Evolutionary conservation across 1,140 invertebrate genomes (phyloP).

Genomic region (Pentalonia nigronervosa): DNA sequence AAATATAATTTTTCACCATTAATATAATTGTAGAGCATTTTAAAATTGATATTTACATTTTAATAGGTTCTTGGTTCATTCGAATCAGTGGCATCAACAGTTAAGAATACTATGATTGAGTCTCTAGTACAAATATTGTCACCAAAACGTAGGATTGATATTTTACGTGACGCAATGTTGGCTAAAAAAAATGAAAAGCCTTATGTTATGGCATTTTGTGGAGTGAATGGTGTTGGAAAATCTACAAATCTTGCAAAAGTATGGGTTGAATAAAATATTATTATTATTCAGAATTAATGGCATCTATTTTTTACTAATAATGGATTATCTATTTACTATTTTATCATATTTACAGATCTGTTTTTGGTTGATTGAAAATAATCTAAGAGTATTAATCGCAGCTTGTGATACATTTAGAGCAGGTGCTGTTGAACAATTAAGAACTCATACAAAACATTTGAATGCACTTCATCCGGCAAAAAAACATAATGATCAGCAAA

Average conservation of each 20-base stretch:
- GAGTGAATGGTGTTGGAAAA: constrained; percentile 99
- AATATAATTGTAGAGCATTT: neutral
- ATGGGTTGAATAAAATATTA: constrained; percentile 1
- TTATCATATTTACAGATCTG: constrained; percentile 74
- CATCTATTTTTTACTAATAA: neutral
- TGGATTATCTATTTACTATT: neutral
- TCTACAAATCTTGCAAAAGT: constrained; percentile 98
- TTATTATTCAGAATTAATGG: neutral
- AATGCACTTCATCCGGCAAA: constrained; percentile 91
- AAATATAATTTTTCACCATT: constrained; percentile 55
- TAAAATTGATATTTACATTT: neutral
- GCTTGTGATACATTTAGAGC: constrained; percentile 99
- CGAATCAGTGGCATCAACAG: constrained; percentile 83
- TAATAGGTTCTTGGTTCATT: constrained; percentile 83
- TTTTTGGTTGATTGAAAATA: constrained; percentile 99
- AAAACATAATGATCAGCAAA: constrained; percentile 73
- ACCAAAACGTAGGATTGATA: constrained; percentile 93
- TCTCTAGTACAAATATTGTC: constrained; percentile 91
- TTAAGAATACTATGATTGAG: constrained; percentile 82
- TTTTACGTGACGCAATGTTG: constrained; percentile 94
- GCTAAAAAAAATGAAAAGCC: constrained; percentile 82
- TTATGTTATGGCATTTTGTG: constrained; percentile 97
- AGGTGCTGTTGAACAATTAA: constrained; percentile 97
- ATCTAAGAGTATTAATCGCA: constrained; percentile 94
- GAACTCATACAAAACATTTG: constrained; percentile 93